Percentiles rank a stretch among this genome's conserved stretches.
Conservation (phyloP, 2,797 vertebrate species). For the Macroramphosus scolopax region DNA sequence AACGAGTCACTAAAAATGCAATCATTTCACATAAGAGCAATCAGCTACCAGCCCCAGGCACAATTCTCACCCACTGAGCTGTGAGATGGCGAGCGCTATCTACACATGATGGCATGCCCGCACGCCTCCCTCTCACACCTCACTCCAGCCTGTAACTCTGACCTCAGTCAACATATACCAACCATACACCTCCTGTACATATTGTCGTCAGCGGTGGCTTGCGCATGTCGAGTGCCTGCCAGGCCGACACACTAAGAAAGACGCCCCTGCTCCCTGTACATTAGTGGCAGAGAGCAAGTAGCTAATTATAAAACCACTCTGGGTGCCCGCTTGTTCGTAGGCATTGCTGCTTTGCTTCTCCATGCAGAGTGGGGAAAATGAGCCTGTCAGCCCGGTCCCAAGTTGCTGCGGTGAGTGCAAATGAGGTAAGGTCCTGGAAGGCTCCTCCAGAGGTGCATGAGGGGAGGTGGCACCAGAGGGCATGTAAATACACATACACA, state of each 20-base stretch:
- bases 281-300: conserved; percentile 62
- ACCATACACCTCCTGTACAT: conserved; percentile 36
- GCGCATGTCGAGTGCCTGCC: conserved; percentile 26
- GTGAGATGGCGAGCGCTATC: conserved; percentile 48
- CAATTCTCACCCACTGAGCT: conserved; percentile 73
- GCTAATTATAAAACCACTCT: conserved; percentile 80
- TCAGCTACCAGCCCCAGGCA: conserved; percentile 66
- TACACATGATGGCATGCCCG: no score
- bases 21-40: conserved; percentile 79
- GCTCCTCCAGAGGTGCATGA: conserved; percentile 57
- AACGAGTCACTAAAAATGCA: conserved; percentile 59
- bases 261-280: conserved; percentile 43
- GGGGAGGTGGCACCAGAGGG: conserved; percentile 45
- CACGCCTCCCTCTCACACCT: conserved; percentile 47
- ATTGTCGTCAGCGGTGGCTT: conserved; percentile 42
- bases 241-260: conserved; percentile 26
- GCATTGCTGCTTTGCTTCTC: conserved; percentile 59
- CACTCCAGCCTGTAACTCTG: conserved; percentile 35
- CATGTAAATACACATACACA: conserved; percentile 55
- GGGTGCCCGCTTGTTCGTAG: conserved; percentile 58
- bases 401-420: conserved; percentile 74
- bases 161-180: conserved; percentile 38
- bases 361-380: conserved; percentile 76
- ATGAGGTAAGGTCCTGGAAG: conserved; percentile 73
- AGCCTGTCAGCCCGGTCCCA: conserved; percentile 75